Conservation (phyloP, 1,140 invertebrate genomes). For the Onthophagus taurus region DNA sequence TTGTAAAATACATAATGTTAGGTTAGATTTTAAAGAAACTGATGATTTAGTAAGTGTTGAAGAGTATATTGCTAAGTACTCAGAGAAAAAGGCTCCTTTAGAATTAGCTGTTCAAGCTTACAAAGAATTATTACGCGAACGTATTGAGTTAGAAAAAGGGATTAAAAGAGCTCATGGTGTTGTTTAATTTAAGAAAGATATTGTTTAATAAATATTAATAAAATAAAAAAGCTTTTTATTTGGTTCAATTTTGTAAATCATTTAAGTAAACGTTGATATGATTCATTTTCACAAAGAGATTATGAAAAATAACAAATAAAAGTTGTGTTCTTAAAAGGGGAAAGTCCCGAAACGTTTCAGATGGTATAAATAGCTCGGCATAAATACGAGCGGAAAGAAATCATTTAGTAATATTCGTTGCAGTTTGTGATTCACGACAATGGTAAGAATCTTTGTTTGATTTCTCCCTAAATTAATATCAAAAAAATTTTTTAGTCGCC, state of each 20-base stretch:
- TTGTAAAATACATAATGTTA: constrained; percentile 43
- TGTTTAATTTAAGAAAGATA: constrained; percentile 1
- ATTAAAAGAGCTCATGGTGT: constrained; percentile 53
- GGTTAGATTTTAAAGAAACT: constrained; percentile 33
- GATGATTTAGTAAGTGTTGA: constrained; percentile 46
- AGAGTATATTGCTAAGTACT: constrained; percentile 50
- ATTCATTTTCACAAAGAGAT: too few species aligned
- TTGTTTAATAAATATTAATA: neutral
- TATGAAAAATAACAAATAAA: too few species aligned
- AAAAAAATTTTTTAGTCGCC: too few species aligned
- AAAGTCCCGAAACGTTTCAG: too few species aligned
- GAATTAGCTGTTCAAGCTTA: constrained; percentile 54
- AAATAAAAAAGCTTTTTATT: neutral
- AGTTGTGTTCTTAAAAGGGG: too few species aligned
- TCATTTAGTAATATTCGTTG: too few species aligned
- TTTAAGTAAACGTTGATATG: too few species aligned
- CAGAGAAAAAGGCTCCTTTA: constrained; percentile 49
- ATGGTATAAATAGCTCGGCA: too few species aligned
- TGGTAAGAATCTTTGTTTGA: too few species aligned
- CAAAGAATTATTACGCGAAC: constrained; percentile 49
- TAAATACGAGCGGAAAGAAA: too few species aligned
- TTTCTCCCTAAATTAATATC: too few species aligned
- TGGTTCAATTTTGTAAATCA: neutral
- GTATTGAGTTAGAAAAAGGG: constrained; percentile 46
- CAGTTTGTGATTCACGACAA: too few species aligned